Percentiles rank a stretch among this genome's conserved stretches.
Conservation (phyloP, 2,797 vertebrate genomes). For the Monodelphis domestica region DNA sequence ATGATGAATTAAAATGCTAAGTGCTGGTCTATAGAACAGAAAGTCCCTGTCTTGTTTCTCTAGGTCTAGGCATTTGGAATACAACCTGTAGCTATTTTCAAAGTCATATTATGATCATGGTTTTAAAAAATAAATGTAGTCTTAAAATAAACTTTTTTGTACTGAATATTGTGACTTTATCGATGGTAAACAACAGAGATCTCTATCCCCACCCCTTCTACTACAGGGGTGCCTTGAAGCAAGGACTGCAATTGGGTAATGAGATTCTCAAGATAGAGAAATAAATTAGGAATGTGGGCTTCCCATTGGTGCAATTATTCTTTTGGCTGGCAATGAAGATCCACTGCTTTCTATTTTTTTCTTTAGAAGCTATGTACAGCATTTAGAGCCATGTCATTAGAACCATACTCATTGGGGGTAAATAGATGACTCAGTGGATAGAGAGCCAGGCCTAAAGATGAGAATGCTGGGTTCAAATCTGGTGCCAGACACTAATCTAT, state of each 20-base stretch:
- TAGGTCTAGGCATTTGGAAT: not conserved
- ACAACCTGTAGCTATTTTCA: conserved; percentile 27
- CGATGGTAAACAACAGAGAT: not conserved
- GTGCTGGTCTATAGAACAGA: conserved; percentile 32
- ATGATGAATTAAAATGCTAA: conserved; percentile 16
- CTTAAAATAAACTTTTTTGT: conserved; percentile 31
- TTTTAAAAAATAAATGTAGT: conserved; percentile 2
- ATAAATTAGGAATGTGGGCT: not conserved
- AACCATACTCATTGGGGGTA: not conserved
- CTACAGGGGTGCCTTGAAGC: not conserved
- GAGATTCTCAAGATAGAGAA: no score
- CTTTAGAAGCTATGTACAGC: not conserved
- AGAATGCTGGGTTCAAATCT: no score
- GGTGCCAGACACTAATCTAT: no score
- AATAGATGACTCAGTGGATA: no score
- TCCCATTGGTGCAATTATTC: not conserved
- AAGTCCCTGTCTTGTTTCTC: not conserved
- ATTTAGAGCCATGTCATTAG: no score
- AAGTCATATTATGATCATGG: conserved; percentile 9
- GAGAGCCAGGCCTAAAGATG: no score
- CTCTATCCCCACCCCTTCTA: not conserved
- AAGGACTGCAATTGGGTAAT: not conserved
- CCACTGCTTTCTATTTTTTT: not conserved
- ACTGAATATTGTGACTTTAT: not conserved
- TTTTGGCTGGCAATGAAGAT: not conserved